Evolutionary conservation across 2,113 vertebrate species (phyloP).

Genomic region (Phoenicopterus ruber): DNA sequence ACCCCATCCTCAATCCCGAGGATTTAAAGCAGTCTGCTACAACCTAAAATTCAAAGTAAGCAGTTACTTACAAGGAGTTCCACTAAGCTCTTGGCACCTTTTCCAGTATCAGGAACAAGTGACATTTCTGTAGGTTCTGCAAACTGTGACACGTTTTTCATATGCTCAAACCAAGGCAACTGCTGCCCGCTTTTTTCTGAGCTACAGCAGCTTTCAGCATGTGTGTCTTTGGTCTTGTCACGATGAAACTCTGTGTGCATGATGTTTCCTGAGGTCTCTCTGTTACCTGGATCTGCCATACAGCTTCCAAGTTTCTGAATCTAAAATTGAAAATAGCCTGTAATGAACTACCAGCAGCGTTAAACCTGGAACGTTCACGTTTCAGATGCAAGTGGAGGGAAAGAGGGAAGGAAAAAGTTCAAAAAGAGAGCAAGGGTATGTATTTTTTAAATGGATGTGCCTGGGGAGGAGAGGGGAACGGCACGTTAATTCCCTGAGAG

Average conservation of each 20-base stretch:
- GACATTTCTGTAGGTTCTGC: constrained; percentile 71
- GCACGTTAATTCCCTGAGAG: background rate
- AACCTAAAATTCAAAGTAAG: background rate
- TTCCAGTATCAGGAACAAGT: constrained; percentile 71
- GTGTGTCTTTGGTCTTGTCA: constrained; percentile 86
- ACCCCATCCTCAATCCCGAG: background rate
- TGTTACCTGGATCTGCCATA: constrained; percentile 71
- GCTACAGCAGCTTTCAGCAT: constrained; percentile 78
- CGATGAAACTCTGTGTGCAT: constrained; percentile 74
- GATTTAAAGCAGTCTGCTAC: background rate
- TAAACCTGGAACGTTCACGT: rapidly evolving
- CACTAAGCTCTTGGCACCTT: constrained; percentile 85
- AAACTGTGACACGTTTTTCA: constrained; percentile 74
- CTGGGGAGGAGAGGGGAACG: background rate
- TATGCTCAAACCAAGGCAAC: constrained; percentile 82
- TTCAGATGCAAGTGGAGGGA: background rate
- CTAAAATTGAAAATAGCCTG: constrained; percentile 54
- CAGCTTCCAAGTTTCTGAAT: constrained; percentile 78
- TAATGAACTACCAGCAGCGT: background rate
- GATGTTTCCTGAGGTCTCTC: constrained; percentile 73
- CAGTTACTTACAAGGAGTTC: constrained; percentile 89
- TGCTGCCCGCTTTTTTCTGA: constrained; percentile 78
- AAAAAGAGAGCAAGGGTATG: background rate
- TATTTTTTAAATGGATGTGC: rapidly evolving
- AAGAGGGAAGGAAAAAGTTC: background rate